Conservation (phyloP, 92 coral and sea anemone species). For the Parazoanthus darwini region DNA sequence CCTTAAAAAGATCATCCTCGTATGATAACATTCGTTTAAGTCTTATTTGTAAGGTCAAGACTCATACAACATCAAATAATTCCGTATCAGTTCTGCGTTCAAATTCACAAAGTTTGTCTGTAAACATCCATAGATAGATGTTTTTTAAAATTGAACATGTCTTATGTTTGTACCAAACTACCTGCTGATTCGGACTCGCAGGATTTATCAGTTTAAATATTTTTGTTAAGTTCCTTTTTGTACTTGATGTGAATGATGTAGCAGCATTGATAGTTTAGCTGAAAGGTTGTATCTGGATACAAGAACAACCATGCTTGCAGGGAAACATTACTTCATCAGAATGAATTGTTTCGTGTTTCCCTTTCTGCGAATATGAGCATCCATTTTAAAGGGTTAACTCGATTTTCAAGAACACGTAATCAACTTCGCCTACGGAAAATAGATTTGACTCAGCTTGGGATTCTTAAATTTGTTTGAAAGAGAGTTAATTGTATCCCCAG, state of each 20-base stretch:
- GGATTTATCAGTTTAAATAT: not conserved
- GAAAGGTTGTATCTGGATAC: not conserved
- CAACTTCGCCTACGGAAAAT: too few species aligned
- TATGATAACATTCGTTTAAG: not conserved
- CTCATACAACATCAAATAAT: not conserved
- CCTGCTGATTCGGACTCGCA: not conserved
- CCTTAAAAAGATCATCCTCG: not conserved
- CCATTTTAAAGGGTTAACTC: not conserved
- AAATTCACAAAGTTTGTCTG: not conserved
- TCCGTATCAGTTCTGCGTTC: not conserved
- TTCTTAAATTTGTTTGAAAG: not conserved
- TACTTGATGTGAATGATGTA: not conserved
- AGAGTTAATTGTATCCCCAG: constrained; percentile 22
- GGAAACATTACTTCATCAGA: not conserved
- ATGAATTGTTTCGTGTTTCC: too few species aligned
- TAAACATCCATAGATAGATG: not conserved
- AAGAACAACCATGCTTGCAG: not conserved
- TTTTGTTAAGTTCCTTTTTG: not conserved
- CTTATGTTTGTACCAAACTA: not conserved
- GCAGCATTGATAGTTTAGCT: not conserved
- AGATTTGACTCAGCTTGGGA: too few species aligned
- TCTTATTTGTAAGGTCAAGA: not conserved
- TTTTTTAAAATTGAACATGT: not conserved
- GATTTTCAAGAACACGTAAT: not conserved
- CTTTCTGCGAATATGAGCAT: too few species aligned